These are phyloP conservation scores for Chinchilla lanigera DNA, from an alignment of 2,113 vertebrate species.

Conservation along the genomic window DNA sequence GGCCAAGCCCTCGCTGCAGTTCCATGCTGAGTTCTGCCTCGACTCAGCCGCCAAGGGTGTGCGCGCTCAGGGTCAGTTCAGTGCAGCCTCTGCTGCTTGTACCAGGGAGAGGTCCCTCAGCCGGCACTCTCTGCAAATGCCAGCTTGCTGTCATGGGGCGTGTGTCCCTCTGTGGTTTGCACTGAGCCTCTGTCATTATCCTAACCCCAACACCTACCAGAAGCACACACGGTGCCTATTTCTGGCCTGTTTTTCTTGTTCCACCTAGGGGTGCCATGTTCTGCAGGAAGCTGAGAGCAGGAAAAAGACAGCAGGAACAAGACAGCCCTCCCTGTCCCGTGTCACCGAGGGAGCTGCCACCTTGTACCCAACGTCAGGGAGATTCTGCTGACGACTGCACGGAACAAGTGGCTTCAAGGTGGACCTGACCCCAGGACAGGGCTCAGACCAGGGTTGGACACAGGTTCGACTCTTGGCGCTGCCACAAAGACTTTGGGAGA, in stretches of 20 bases:
- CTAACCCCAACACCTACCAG: neutral
- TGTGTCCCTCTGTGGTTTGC: rapidly evolving
- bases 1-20: rapidly evolving
- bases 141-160: neutral
- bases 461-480: neutral
- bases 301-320: neutral
- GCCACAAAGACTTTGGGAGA: neutral
- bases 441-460: neutral
- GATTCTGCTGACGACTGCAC: neutral
- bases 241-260: constrained; percentile 1
- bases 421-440: neutral
- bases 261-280: rapidly evolving
- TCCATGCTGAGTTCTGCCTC: neutral
- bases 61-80: neutral
- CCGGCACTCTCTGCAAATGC: neutral
- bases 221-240: neutral
- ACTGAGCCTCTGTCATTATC: neutral
- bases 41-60: neutral
- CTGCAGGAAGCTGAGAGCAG: constrained; percentile 23
- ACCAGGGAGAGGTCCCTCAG: neutral
- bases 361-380: neutral
- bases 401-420: neutral
- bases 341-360: neutral
- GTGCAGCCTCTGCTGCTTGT: neutral
- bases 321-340: neutral